These are phyloP conservation scores for Rhincodon typus DNA, from an alignment of 2,797 vertebrate genomes.

Conservation along the genomic window DNA sequence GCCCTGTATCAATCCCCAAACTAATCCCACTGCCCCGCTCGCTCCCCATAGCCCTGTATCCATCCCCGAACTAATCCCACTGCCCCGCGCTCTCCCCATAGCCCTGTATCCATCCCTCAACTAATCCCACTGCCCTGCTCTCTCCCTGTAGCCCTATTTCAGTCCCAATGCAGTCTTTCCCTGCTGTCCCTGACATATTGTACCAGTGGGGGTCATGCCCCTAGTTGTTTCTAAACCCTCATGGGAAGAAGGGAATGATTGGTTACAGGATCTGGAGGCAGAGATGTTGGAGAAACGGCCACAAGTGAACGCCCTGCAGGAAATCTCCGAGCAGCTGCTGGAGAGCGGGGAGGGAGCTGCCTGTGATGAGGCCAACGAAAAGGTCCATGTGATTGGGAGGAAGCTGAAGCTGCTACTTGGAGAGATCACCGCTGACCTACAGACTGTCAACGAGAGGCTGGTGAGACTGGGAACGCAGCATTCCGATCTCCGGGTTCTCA, in stretches of 20 bases:
- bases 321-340: slow-evolving; percentile 68
- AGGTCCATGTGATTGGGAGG: slow-evolving; percentile 72
- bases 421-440: slow-evolving; percentile 61
- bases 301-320: slow-evolving; percentile 66
- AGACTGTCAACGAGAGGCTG: slow-evolving; percentile 54
- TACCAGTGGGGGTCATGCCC: too few species aligned
- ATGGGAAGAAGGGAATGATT: background rate
- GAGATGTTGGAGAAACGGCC: slow-evolving; percentile 62
- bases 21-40: too few species aligned
- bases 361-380: slow-evolving; percentile 75
- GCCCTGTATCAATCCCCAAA: too few species aligned
- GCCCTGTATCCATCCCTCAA: too few species aligned
- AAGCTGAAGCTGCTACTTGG: slow-evolving; percentile 70
- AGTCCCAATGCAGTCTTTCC: too few species aligned
- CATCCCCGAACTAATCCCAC: background rate
- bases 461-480: slow-evolving; percentile 41
- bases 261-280: slow-evolving; percentile 66
- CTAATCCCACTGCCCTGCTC: too few species aligned
- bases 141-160: too few species aligned
- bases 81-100: background rate
- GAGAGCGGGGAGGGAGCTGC: slow-evolving; percentile 61
- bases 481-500: background rate
- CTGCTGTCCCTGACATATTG: background rate
- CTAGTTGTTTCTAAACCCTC: background rate
- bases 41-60: background rate